Evolutionary conservation across 2,888 invertebrate species (phyloP), one percentile per base, ranked within the genome.

Genomic region (Alviniconcha strummeri): DNA sequence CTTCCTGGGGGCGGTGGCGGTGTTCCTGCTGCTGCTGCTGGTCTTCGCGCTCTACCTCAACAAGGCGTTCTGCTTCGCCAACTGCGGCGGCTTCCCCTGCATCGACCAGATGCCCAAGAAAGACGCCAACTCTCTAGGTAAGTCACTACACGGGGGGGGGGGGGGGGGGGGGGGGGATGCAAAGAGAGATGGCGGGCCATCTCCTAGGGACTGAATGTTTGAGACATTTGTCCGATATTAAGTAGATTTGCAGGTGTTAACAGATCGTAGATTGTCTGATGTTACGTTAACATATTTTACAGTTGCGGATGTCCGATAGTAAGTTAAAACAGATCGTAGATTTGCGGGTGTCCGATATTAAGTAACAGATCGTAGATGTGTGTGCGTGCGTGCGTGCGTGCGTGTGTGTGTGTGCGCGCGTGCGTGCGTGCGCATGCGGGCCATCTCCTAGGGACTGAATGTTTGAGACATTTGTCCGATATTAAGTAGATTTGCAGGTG

Each of bases 1-100:
- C 92, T 96, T 97, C 93, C 95, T 98, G 93, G 97, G 97, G 91
- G 97, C 97, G 87, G 96, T 97, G 90, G 97, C 96, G 87, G 97
- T 96, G 87, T 96, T 98, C 92, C 96, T 97, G 83, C 96, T 96
- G 54, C 95, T 98, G 85, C 95, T 98, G 89, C 95, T 98, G 90
- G 96, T 98, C 88, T 95, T 98, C 91, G 96, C 97, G 91, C 95
- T 98, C 89, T 98, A 98, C 94, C 95, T 98, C 88, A 97, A 97
- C 93, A 96, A 97, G 91, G 96, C 96, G 94, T 95, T 96, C 94
- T 96, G 96, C 91, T 96, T 96, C 92, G 95, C 95, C 87, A 94
- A 95, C 86, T 94, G 95, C 85, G 95, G 95, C 80, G 94, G 94
- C 86, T 95, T 96, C 87, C 94, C 95, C 77, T 96, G 96, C 92